A percentile compares a stretch with the other conserved stretches of the same genome.
Evolutionary conservation across 2,888 invertebrate species (phyloP).

Genomic region (Aphidoletes aphidimyza): DNA sequence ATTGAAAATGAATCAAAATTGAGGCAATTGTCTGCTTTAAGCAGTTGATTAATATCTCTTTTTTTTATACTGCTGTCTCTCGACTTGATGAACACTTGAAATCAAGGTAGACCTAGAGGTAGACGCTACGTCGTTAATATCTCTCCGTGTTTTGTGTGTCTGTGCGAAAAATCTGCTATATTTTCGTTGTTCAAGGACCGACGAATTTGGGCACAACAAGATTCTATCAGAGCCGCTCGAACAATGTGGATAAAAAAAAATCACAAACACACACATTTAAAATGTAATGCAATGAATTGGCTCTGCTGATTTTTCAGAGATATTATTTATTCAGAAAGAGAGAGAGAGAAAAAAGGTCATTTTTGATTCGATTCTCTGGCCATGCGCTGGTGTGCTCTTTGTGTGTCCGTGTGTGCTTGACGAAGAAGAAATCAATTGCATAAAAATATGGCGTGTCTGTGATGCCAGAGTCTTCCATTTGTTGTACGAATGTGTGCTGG

Average conservation of each 20-base stretch:
- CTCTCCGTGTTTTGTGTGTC: not conserved
- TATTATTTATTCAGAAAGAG: too few relatives aligned
- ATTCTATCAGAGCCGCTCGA: not conserved
- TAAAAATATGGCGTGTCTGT: slow-evolving; percentile 46
- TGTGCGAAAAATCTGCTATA: not conserved
- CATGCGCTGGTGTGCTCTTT: too few relatives aligned
- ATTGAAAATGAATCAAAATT: not conserved
- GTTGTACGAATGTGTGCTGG: not conserved
- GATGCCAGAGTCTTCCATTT: not conserved
- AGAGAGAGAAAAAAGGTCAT: slow-evolving; percentile 11
- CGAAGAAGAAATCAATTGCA: slow-evolving; percentile 31
- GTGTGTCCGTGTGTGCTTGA: not conserved
- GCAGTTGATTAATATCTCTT: slow-evolving; percentile 26
- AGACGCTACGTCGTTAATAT: not conserved
- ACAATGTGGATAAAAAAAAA: not conserved
- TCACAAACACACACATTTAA: too few relatives aligned
- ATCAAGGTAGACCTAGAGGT: slow-evolving; percentile 50
- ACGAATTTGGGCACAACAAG: slow-evolving; percentile 55
- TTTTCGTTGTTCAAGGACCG: not conserved
- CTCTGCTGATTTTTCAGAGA: not conserved
- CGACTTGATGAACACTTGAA: slow-evolving; percentile 36
- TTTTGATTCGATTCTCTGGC: not conserved
- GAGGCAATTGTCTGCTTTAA: not conserved
- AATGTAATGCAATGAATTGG: not conserved
- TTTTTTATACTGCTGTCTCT: too few relatives aligned